Evolutionary conservation across 2,888 invertebrate species (phyloP).

Genomic region (Coleophora deauratella): DNA sequence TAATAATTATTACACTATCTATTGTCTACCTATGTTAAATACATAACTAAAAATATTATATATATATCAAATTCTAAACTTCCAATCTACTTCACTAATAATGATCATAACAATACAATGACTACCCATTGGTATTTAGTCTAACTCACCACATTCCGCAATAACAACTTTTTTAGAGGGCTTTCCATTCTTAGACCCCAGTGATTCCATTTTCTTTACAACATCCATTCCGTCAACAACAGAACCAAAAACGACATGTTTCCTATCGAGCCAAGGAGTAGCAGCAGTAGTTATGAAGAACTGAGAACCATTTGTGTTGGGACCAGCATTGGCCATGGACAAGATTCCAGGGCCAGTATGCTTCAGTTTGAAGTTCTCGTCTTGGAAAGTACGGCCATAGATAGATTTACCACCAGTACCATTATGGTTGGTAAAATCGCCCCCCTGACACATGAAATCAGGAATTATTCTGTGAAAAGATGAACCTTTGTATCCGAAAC

Average conservation of each 20-base stretch:
- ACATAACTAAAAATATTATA: no score
- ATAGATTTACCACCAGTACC: conserved; percentile 97
- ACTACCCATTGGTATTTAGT: conserved; percentile 19
- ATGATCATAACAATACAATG: not conserved
- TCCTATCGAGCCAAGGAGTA: conserved; percentile 94
- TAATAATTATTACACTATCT: no score
- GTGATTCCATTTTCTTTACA: conserved; percentile 87
- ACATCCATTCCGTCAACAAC: conserved; percentile 95
- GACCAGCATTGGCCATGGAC: conserved; percentile 97
- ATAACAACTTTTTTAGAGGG: conserved; percentile 87
- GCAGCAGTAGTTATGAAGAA: conserved; percentile 96
- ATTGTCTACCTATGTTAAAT: no score
- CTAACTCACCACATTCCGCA: conserved; percentile 87
- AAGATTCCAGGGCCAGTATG: conserved; percentile 92
- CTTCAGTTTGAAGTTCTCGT: conserved; percentile 95
- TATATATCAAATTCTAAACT: not conserved
- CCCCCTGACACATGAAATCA: conserved; percentile 97
- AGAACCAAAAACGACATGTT: conserved; percentile 95
- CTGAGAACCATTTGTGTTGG: conserved; percentile 97
- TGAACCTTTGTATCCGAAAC: conserved; percentile 90
- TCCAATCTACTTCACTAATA: not conserved
- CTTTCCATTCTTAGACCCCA: conserved; percentile 89
- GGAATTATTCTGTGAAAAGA: conserved; percentile 94
- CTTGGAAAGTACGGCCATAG: conserved; percentile 93
- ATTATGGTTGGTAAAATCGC: conserved; percentile 94